These are phyloP conservation scores for Ariopsis seemanni DNA, from an alignment of 2,113 vertebrate genomes.

Conservation along the genomic window DNA sequence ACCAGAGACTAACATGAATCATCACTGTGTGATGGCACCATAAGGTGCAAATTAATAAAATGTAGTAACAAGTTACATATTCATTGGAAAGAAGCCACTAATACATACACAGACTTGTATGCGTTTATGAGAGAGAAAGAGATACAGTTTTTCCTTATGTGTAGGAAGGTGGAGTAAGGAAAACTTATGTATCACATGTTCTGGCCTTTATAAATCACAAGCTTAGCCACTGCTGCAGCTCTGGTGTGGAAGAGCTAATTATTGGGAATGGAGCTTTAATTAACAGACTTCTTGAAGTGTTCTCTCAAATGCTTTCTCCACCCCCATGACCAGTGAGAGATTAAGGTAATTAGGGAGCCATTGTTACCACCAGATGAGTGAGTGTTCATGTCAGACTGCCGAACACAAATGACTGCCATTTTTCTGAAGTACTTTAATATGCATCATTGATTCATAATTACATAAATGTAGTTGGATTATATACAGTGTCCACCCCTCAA, in stretches of 20 bases:
- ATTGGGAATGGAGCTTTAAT: conserved; percentile 28
- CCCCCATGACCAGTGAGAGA: conserved; percentile 15
- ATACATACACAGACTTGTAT: no score
- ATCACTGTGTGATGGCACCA: not conserved
- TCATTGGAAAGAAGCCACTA: not conserved
- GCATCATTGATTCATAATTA: not conserved
- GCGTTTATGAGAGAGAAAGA: not conserved
- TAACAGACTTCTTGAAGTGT: conserved; percentile 15
- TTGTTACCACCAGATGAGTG: not conserved
- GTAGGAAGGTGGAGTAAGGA: not conserved
- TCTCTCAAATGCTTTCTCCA: conserved; percentile 25
- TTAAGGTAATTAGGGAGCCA: conserved; percentile 1
- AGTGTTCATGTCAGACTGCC: not conserved
- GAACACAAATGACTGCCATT: not conserved
- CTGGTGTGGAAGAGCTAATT: conserved; percentile 20
- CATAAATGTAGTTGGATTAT: not conserved
- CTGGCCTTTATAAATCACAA: conserved; percentile 5
- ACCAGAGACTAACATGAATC: not conserved
- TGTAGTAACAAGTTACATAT: not conserved
- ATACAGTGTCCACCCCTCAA: not conserved
- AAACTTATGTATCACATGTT: conserved; percentile 19
- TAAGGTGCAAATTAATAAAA: not conserved
- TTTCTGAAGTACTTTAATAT: not conserved
- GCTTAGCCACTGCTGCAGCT: not conserved
- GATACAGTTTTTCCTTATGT: not conserved